Conservation (phyloP, 2,888 invertebrate species). For the Atrina japonica region DNA sequence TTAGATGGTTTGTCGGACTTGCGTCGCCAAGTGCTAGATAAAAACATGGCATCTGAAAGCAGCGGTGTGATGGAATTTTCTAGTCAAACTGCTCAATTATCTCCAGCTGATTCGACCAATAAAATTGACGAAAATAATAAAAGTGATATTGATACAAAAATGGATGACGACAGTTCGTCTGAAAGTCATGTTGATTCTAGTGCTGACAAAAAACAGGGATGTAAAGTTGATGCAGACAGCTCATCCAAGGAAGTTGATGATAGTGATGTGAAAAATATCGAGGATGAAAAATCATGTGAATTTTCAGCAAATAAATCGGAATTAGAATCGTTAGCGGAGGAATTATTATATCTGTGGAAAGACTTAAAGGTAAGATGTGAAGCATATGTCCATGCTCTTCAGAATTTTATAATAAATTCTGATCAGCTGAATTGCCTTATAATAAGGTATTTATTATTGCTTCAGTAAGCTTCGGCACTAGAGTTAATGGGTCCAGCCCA, state of each 20-base stretch:
- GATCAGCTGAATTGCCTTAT: no score
- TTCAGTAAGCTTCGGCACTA: no score
- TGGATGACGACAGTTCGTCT: constrained; percentile 19
- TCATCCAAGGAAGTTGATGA: background rate
- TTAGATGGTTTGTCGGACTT: constrained; percentile 38
- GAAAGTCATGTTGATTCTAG: no score
- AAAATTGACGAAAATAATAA: constrained; percentile 18
- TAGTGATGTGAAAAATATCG: constrained; percentile 50
- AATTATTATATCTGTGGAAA: constrained; percentile 89
- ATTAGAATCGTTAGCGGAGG: constrained; percentile 73
- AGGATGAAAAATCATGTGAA: constrained; percentile 37
- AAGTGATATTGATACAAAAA: constrained; percentile 21
- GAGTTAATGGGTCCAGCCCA: no score
- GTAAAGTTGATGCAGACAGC: no score
- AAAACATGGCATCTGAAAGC: constrained; percentile 26
- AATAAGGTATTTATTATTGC: no score
- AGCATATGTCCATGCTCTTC: background rate
- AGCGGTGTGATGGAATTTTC: constrained; percentile 32
- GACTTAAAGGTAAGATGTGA: constrained; percentile 80
- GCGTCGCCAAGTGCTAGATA: constrained; percentile 53
- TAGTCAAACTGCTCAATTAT: constrained; percentile 19
- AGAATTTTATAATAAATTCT: background rate
- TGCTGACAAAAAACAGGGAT: no score
- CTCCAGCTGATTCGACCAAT: constrained; percentile 25
- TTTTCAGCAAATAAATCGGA: constrained; percentile 16